Conservation (phyloP, 30 jellyfish, hydroid and myxozoan genomes). For the Nemopilema nomurai region DNA sequence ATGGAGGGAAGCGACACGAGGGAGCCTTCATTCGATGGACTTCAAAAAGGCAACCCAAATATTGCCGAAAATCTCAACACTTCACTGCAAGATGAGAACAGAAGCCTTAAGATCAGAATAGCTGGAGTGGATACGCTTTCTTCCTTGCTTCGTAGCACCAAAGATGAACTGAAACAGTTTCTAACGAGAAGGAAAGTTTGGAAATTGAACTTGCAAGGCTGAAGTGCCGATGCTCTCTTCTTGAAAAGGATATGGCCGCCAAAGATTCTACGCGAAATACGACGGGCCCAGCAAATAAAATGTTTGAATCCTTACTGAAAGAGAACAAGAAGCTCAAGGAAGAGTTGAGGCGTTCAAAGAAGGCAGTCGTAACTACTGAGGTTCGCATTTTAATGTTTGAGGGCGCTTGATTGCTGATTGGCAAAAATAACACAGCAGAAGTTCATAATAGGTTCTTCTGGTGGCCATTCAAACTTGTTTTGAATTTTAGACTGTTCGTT, state of each 20-base stretch:
- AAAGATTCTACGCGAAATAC: conserved; percentile 5
- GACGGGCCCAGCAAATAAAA: conserved; percentile 28
- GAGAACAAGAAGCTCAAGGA: conserved; percentile 61
- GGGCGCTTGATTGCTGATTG: no score
- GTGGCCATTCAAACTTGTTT: no score
- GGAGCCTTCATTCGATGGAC: no score
- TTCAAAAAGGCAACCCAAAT: not conserved
- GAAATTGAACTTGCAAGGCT: conserved; percentile 57
- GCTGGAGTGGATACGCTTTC: conserved; percentile 78
- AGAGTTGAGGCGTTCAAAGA: conserved; percentile 40
- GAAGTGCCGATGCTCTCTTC: conserved; percentile 57
- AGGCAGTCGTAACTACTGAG: conserved; percentile 8
- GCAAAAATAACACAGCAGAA: no score
- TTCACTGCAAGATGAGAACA: conserved; percentile 61
- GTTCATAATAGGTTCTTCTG: no score
- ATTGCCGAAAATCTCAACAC: not conserved
- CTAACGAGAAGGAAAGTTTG: conserved; percentile 56
- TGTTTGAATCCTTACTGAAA: conserved; percentile 43
- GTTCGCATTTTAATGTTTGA: not conserved
- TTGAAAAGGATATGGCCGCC: conserved; percentile 47
- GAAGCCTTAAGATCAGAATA: conserved; percentile 60
- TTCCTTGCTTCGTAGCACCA: conserved; percentile 61
- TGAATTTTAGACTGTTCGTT: no score
- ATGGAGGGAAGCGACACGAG: not conserved
- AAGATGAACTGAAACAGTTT: conserved; percentile 61